Conservation (phyloP, 2,888 invertebrate species). For the Temnothorax unifasciatus region DNA sequence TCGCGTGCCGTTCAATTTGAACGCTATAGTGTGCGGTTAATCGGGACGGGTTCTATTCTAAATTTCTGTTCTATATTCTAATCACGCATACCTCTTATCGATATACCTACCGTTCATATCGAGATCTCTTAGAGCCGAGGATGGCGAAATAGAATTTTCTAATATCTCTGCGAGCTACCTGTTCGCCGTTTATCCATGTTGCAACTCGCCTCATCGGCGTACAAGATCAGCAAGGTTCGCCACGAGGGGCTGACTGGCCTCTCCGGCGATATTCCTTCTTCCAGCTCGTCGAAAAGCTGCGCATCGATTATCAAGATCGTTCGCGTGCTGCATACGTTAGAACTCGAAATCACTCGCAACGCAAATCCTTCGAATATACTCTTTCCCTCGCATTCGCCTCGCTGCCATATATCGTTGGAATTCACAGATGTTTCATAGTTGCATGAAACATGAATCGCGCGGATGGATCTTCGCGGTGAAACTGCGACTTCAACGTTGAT, state of each 20-base stretch:
- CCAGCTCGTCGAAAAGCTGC: slow-evolving; percentile 23
- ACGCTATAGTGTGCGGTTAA: slow-evolving; percentile 16
- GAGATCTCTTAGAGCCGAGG: background rate
- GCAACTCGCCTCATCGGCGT: background rate
- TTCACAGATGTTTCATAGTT: slow-evolving; percentile 1
- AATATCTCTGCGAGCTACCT: background rate
- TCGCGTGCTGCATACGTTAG: slow-evolving; percentile 12
- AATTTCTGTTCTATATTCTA: slow-evolving; percentile 23
- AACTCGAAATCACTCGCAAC: slow-evolving; percentile 22
- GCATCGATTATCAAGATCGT: slow-evolving; percentile 34
- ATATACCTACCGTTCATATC: background rate
- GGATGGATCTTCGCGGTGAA: background rate
- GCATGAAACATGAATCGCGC: background rate
- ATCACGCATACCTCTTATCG: background rate
- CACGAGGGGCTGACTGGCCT: background rate
- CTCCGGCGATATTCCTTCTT: background rate
- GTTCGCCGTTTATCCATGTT: background rate
- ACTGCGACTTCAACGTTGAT: background rate
- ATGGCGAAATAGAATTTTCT: slow-evolving; percentile 7
- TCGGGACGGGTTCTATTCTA: background rate
- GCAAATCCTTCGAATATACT: slow-evolving; percentile 15
- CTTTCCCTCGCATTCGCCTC: background rate
- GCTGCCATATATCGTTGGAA: background rate
- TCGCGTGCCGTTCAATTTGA: slow-evolving; percentile 34
- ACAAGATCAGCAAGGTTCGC: slow-evolving; percentile 10